phyloP scores from a whole-genome alignment of 2,888 invertebrate species.

The Eutolmus rufibarbis region DNA sequence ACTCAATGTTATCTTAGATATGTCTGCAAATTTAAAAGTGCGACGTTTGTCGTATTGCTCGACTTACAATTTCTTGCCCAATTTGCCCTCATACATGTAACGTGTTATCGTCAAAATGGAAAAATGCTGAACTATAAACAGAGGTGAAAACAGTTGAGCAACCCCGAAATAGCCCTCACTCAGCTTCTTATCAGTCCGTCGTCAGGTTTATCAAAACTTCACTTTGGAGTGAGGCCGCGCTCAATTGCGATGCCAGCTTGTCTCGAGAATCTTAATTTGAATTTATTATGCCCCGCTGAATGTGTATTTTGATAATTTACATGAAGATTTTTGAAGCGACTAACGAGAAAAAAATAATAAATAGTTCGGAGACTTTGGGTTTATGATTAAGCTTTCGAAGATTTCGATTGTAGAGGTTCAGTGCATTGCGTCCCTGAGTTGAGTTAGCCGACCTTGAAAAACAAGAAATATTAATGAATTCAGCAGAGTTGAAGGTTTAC shows the following conservation, averaged over 20 bases:
- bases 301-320: not conserved
- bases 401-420: not conserved
- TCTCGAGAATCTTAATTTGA: not conserved
- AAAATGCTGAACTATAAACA: not conserved
- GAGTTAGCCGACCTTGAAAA: not conserved
- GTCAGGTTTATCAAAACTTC: not conserved
- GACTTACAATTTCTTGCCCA: not conserved
- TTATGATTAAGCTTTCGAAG: not conserved
- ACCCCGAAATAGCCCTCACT: not conserved
- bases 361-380: not conserved
- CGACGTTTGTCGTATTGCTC: not conserved
- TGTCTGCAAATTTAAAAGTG: not conserved
- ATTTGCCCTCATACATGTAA: not conserved
- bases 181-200: not conserved
- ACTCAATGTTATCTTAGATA: not conserved
- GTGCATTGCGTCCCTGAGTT: not conserved
- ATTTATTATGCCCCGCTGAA: not conserved
- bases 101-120: not conserved
- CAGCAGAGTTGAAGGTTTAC: not conserved
- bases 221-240: not conserved
- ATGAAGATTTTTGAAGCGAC: not conserved
- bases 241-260: not conserved
- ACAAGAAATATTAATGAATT: not conserved
- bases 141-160: not conserved
- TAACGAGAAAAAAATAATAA: not conserved